These are phyloP conservation scores for Astreopora myriophthalma DNA, from an alignment of 64 coral and sea anemone species.

Conservation along the genomic window DNA sequence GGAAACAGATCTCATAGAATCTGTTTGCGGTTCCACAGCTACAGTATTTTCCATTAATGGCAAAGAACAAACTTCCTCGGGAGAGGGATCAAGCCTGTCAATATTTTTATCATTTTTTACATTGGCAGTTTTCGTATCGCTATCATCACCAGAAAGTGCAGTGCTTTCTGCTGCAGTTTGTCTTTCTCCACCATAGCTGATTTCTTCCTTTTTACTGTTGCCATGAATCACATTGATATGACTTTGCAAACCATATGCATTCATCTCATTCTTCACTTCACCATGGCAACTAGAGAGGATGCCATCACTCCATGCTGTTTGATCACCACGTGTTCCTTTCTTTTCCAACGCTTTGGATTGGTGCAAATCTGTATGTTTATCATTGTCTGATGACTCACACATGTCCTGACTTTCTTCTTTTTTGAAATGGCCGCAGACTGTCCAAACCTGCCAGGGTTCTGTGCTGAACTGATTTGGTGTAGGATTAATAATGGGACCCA, in stretches of 20 bases:
- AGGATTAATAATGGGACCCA: constrained; percentile 58
- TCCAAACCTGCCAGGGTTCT: constrained; percentile 15
- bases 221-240: not conserved
- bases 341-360: not conserved
- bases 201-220: not conserved
- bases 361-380: not conserved
- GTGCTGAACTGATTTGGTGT: not conserved
- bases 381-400: not conserved
- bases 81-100: not conserved
- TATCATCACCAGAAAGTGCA: not conserved
- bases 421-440: constrained; percentile 18
- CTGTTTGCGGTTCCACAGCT: not conserved
- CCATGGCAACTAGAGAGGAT: not conserved
- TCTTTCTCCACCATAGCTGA: not conserved
- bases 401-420: not conserved
- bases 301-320: not conserved
- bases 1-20: not conserved
- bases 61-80: not conserved
- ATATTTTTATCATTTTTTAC: not conserved
- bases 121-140: not conserved
- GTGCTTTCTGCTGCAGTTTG: not conserved
- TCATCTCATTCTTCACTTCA: not conserved
- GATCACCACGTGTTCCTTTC: not conserved
- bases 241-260: not conserved
- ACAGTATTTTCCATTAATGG: not conserved